phyloP scores from a whole-genome alignment of 2,113 vertebrate species.

The Heterotis niloticus region DNA sequence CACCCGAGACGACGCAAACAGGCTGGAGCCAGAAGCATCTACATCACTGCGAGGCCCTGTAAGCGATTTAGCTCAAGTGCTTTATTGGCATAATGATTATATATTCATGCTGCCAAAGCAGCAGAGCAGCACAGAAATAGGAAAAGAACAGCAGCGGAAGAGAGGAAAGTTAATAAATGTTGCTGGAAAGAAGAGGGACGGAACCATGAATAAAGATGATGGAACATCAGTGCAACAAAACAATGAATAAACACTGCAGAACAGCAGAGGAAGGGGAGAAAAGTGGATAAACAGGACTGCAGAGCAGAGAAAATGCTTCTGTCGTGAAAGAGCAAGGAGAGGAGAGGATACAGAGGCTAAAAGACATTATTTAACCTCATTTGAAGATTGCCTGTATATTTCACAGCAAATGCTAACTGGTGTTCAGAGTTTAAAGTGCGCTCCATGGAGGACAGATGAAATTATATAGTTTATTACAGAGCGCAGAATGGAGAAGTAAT shows the following conservation, averaged over 20 bases:
- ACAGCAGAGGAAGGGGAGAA: neutral
- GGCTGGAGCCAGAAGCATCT: neutral
- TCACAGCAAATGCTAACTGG: no score
- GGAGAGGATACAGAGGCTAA: no score
- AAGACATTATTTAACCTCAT: no score
- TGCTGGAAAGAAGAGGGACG: neutral
- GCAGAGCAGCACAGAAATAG: neutral
- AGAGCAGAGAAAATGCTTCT: neutral
- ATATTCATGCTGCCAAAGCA: neutral
- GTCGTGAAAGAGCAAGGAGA: no score
- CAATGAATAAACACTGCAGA: neutral
- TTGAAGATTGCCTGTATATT: no score
- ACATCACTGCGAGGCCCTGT: constrained; percentile 9
- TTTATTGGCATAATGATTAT: constrained; percentile 8
- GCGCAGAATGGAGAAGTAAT: no score
- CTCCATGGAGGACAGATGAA: no score
- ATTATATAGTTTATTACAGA: no score
- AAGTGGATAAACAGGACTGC: neutral
- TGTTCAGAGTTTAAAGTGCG: no score
- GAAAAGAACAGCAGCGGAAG: neutral
- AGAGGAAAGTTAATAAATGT: neutral
- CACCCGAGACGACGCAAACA: neutral
- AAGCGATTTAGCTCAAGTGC: constrained; percentile 20
- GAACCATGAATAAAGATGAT: neutral
- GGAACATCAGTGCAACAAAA: neutral